Base-by-base conservation (phyloP, 2,113 vertebrate genomes). In the Trichomycterus rosablanca region DNA sequence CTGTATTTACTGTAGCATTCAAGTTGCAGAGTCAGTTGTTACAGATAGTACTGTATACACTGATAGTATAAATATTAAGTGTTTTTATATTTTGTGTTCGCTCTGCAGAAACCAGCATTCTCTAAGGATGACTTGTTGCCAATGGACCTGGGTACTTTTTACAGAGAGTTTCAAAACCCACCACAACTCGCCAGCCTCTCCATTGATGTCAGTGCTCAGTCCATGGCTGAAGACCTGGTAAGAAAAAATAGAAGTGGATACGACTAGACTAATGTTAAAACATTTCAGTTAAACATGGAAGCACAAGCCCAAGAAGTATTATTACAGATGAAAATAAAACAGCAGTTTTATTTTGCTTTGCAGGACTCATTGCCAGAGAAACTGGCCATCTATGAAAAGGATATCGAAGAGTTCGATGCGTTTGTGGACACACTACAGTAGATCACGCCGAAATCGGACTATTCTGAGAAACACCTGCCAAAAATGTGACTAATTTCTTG, bases 211-310 rank as follows among this genome's bases (percentile, higher is more conserved):
- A 97, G 93, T 68, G 89, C 93, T 0, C 95, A 98, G 76, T 99
- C 95, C 14, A 99, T 99, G 96, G 96, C 96, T 1, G 95, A 97
- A 28, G 95, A 99, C 80, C 84, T 99, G 91, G 96, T 99, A 87
- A 78, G 89, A 5, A 75, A 58, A 2, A 35, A 11, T 2, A 2
- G 3, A n/a, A n/a, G n/a, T n/a, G n/a, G n/a, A n/a, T n/a, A n/a
- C n/a, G n/a, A n/a, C n/a, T n/a, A n/a, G n/a, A n/a, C n/a, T n/a
- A n/a, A 58, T 7, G 10, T 18, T 44, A n/a, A 1, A 2, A 46
- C 19, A n/a, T 16, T 30, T 30, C 3, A 30, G 3, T 30, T 30
- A 7, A 30, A 40, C 7, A n/a, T 40, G 4, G 3, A 40, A 40
- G 15, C 37, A 40, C 5, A n/a, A 7, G 26, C 26, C 7, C 3